Evolutionary conservation across 2,113 vertebrate species (phyloP).

Genomic region (Tragelaphus scriptus): DNA sequence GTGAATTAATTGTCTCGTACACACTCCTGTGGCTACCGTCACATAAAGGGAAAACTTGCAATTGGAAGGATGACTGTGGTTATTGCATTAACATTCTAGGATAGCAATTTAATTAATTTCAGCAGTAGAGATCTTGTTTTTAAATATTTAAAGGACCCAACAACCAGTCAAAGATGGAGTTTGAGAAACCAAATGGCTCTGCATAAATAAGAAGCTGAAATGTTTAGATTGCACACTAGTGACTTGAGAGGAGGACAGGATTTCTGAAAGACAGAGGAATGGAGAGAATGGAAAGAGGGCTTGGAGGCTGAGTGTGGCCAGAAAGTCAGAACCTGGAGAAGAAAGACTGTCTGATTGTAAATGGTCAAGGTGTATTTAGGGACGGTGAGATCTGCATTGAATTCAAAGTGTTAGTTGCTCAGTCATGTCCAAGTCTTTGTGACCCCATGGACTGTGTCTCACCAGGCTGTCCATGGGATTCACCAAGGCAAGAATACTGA

Average conservation of each 20-base stretch:
- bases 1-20: not conserved
- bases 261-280: not conserved
- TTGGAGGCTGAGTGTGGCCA: not conserved
- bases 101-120: not conserved
- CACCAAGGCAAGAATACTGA: not conserved
- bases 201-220: not conserved
- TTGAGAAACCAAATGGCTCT: not conserved
- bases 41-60: not conserved
- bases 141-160: not conserved
- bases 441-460: not conserved
- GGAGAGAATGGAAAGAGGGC: not conserved
- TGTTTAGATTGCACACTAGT: not conserved
- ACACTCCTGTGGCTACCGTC: not conserved
- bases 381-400: not conserved
- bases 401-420: not conserved
- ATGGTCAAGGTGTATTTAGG: not conserved
- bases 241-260: not conserved
- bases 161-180: not conserved
- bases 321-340: not conserved
- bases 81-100: not conserved
- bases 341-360: not conserved
- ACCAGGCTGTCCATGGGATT: not conserved
- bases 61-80: not conserved
- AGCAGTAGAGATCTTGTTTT: not conserved
- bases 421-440: not conserved